A percentile compares a stretch with the other conserved stretches of the same genome.
Conservation (phyloP, 30 jellyfish, hydroid and myxozoan species). For the Turritopsis rubra region DNA sequence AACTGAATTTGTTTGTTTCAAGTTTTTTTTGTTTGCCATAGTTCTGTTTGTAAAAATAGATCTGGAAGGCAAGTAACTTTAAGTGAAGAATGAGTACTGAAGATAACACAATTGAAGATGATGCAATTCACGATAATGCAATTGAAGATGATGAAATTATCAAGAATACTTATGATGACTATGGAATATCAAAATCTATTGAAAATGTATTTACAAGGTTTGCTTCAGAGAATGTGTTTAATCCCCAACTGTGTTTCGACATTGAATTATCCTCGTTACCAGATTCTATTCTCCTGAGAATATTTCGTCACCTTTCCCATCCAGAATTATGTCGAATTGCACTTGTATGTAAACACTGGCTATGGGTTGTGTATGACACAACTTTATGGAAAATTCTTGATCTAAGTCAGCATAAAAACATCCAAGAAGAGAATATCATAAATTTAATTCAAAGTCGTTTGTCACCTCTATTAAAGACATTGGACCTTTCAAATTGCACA, state of each 20-base stretch:
- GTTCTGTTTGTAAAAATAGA: no score
- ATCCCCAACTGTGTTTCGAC: background rate
- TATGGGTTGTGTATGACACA: constrained; percentile 45
- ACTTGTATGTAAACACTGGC: constrained; percentile 55
- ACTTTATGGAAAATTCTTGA: constrained; percentile 48
- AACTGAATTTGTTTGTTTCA: no score
- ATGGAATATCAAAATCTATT: background rate
- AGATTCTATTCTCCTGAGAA: constrained; percentile 38
- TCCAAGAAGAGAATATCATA: constrained; percentile 22
- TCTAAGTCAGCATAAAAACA: constrained; percentile 22
- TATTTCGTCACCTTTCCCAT: constrained; percentile 36
- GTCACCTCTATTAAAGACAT: constrained; percentile 44
- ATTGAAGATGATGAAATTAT: background rate
- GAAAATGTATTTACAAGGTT: background rate
- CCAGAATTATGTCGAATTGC: constrained; percentile 54
- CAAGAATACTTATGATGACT: background rate
- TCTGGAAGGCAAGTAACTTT: no score
- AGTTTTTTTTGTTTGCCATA: no score
- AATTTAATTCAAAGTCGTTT: constrained; percentile 33
- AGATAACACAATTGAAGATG: no score
- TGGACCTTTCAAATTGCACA: constrained; percentile 28
- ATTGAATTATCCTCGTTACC: constrained; percentile 23
- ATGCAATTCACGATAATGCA: background rate
- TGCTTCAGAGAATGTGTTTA: background rate
- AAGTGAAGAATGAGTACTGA: no score